Base-by-base conservation (phyloP, 2,888 invertebrate genomes). In the Amphipoea lucens region DNA sequence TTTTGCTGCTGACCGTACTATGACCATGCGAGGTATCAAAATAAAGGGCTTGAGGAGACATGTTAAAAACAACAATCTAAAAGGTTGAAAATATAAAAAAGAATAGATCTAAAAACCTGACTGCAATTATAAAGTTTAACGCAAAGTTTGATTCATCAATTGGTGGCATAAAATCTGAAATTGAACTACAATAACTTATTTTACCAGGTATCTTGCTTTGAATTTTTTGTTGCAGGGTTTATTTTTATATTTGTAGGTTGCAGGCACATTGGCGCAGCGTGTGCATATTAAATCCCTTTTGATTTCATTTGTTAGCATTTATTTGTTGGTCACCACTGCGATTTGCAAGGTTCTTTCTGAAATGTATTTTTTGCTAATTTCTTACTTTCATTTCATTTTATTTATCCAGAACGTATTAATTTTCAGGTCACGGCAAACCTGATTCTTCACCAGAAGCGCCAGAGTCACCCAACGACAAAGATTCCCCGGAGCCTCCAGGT, bases 381-480 rank as follows among this genome's bases (percentile, higher is more conserved):
- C 45, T 11, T 45, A 9, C 45, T 45, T 9, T 29, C 11, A 51
- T 17, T 42, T 54, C 0, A n/a, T 36, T 6, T 57, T 23, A 63
- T 40, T 63, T 23, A 74, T 29, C 9, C 11, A 57, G 12, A 57
- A 40, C 45, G 1, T 23, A 7, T 75, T 48, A 7, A 75, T 69
- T 78, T 84, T 14, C 88, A 97, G 97, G 96, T 79, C 97, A 97
- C 75, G 91, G 94, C 0, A 97, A 97, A 88, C 96, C 95, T 7
- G 96, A 96, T 78, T 96, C 96, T 3, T 96, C 97, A 11, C 96
- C 97, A 17, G 96, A 96, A 87, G 95, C 94, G 0, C 92, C 94
- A 0, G 95, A 96, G 63, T 97, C 97, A 1, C 95, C 96, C 42
- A 93, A 93, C 5, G 96, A 94, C 7, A 96, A 96, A 86, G 95